Evolutionary conservation across 2,888 invertebrate genomes (phyloP), one percentile per base, ranked within the genome.

Genomic region (Busseola fusca): DNA sequence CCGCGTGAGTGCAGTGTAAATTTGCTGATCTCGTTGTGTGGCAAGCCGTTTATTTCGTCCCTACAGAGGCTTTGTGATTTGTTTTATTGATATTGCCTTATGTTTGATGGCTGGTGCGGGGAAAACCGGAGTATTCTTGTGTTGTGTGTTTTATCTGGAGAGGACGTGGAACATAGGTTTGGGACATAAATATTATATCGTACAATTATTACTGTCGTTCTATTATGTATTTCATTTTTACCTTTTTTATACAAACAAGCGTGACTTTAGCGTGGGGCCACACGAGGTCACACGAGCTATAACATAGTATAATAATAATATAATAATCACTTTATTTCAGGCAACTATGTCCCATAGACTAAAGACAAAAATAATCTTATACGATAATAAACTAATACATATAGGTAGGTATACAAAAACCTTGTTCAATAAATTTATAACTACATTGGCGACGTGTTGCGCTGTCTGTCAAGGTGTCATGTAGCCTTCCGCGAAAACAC

Each of bases 1-100:
- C 93, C 78, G 89, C 86, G 91, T 87, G 90, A 94, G 95, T 92
- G 95, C 92, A 92, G 91, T 93, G 95, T 92, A 93, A 94, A 95
- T 95, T 95, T 94, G 93, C 92, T 87, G 88, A 91, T 87, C 90
- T 91, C 91, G 92, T 93, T 91, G 91, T 91, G 93, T 87, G 93
- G 92, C 84, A 84, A 91, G 89, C 89, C 91, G 90, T 91, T 93
- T 93, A 91, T 92, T 90, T 90, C 87, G 88, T 88, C 87, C 87
- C 89, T 87, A 86, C 87, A 80, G 88, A 83, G 86, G 86, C 87
- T 89, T 89, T 88, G 90, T 91, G 91, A 92, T 92, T 92, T 91
- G 90, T 92, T 91, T 88, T 90, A 91, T 91, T 90, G 90, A 89
- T 90, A 84, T 85, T 83, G 76, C 64, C 74, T 78, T 84, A 79